Percentiles rank a stretch among this genome's conserved stretches.
Conservation (phyloP, 2,797 vertebrate species). For the Coregonus ussuriensis region DNA sequence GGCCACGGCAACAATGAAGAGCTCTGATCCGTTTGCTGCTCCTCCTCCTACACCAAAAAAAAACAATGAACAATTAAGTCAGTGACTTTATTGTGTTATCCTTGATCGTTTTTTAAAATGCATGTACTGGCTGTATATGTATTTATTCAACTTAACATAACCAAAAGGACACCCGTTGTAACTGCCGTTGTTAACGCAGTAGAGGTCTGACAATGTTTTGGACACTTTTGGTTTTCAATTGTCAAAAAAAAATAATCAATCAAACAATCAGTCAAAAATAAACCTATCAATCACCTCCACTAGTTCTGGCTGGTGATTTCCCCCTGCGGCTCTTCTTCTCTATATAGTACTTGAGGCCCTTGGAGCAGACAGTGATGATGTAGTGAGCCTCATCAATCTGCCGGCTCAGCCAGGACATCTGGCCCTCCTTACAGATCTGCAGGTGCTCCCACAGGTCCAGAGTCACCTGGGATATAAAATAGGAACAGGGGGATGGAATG, state of each 20-base stretch:
- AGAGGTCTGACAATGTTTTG: too few relatives aligned
- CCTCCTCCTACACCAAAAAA: constrained; percentile 11
- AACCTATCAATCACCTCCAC: neutral
- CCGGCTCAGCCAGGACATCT: constrained; percentile 90
- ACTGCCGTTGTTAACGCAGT: too few relatives aligned
- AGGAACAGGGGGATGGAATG: neutral
- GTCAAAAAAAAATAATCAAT: neutral
- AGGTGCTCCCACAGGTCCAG: constrained; percentile 96
- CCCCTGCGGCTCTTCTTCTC: constrained; percentile 79
- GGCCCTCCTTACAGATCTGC: constrained; percentile 88
- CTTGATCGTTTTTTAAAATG: neutral
- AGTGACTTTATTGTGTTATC: neutral
- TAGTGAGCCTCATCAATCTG: constrained; percentile 89
- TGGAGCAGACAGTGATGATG: constrained; percentile 93
- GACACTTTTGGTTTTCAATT: neutral
- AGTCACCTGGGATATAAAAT: constrained; percentile 76
- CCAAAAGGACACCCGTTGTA: too few relatives aligned
- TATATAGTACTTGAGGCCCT: constrained; percentile 77
- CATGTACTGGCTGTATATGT: neutral
- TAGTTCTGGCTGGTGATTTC: constrained; percentile 70
- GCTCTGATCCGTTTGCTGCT: constrained; percentile 75
- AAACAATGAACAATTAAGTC: neutral
- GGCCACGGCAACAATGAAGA: constrained; percentile 83
- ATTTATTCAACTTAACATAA: too few relatives aligned
- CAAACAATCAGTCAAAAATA: neutral